Evolutionary conservation across 1,140 invertebrate genomes (phyloP).

Genomic region (Helicoverpa zea): DNA sequence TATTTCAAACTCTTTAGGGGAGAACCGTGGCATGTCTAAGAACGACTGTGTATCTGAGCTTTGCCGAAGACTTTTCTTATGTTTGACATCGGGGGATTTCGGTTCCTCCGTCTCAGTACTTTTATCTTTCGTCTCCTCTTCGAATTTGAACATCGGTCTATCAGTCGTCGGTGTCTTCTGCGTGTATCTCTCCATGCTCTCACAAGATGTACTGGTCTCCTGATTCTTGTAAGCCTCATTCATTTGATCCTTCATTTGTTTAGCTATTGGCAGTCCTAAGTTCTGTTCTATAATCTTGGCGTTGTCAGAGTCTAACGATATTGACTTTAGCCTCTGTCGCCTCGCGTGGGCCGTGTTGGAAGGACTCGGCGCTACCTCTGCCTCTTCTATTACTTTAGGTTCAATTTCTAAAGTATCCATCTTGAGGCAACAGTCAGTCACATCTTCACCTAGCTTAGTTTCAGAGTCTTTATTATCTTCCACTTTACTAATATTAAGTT

Average conservation of each 20-base stretch:
- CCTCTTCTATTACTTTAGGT: slow-evolving; percentile 64
- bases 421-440: slow-evolving; percentile 82
- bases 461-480: slow-evolving; percentile 72
- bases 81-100: slow-evolving; percentile 71
- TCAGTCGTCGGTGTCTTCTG: slow-evolving; percentile 68
- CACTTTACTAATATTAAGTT: slow-evolving; percentile 70
- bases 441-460: slow-evolving; percentile 69
- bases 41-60: slow-evolving; percentile 83
- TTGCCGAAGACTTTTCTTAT: slow-evolving; percentile 78
- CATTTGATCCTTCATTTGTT: slow-evolving; percentile 85
- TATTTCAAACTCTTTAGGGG: slow-evolving; percentile 86
- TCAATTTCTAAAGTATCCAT: slow-evolving; percentile 73
- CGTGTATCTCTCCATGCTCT: slow-evolving; percentile 72
- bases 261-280: slow-evolving; percentile 84
- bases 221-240: slow-evolving; percentile 83
- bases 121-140: slow-evolving; percentile 73
- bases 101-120: slow-evolving; percentile 65
- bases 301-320: slow-evolving; percentile 86
- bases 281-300: slow-evolving; percentile 87
- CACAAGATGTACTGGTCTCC: slow-evolving; percentile 77
- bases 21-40: slow-evolving; percentile 85
- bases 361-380: slow-evolving; percentile 66
- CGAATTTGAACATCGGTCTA: slow-evolving; percentile 79
- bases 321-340: slow-evolving; percentile 85
- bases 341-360: slow-evolving; percentile 79